Base-by-base conservation (phyloP, 2,888 invertebrate genomes). In the Baccha elongata region DNA sequence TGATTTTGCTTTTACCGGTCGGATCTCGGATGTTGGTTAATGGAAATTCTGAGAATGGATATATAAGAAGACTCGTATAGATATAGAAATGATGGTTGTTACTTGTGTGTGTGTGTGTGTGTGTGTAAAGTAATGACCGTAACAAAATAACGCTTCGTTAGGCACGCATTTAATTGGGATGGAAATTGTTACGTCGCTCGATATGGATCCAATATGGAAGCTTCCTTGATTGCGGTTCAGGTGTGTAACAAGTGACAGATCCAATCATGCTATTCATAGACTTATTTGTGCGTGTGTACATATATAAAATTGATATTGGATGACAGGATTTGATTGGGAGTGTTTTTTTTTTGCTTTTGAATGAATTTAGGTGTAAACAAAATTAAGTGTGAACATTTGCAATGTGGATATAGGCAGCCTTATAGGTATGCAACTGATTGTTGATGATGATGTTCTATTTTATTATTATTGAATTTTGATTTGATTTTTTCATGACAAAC, bases 111-210 rank as follows among this genome's bases (percentile, higher is more conserved):
- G 37, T 21, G 44, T 55, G 46, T 8, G 53, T 11, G 13, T 65
- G 60, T 69, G 69, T 74, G 52, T 60, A 58, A 71, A 65, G 81
- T 81, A 81, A 81, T 81, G 75, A 67, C 75, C 75, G 75, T 75
- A 75, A 72, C 75, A 71, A 62, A 81, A 72, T 75, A 81, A 75
- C 75, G 81, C 81, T 81, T 75, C 81, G 75, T 69, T 81, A 71
- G 75, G 65, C 75, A 81, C 81, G 71, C 75, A 71, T 81, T 75
- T 81, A 72, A 81, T 81, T 81, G 81, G 81, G 75, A 60, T 75
- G 65, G 75, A 75, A 81, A 81, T 72, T 72, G 81, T 48, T 68
- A 44, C 60, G 37, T 60, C 60, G n/a, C n/a, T n/a, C n/a, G 60
- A 60, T 60, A 35, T 67, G 60, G 60, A 73, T 68, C 62, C 42